Evolutionary conservation across 2,113 vertebrate genomes (phyloP).

Genomic region (Pristiophorus japonicus): DNA sequence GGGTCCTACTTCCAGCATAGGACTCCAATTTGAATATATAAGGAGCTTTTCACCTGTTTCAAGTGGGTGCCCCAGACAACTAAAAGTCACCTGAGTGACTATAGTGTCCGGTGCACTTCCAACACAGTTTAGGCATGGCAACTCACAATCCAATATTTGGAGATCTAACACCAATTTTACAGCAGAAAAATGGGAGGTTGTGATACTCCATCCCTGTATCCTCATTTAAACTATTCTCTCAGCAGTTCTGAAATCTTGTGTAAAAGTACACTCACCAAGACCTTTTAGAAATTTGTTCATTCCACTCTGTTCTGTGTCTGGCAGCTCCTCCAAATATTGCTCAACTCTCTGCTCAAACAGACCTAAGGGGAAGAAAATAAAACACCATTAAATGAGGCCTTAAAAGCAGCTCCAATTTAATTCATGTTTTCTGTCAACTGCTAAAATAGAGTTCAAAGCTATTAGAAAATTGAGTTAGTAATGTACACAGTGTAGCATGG

Average conservation of each 20-base stretch:
- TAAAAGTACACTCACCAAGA: conserved; percentile 69
- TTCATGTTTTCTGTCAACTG: not conserved
- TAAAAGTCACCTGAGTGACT: not conserved
- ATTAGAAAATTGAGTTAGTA: not conserved
- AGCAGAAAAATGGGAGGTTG: not conserved
- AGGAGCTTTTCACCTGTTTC: not conserved
- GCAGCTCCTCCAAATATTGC: conserved; percentile 93
- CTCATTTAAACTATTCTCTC: not conserved
- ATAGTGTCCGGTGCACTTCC: not conserved
- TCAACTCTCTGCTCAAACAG: conserved; percentile 94
- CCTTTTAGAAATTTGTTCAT: conserved; percentile 96
- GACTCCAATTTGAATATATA: not conserved
- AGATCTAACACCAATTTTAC: not conserved
- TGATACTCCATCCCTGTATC: not conserved
- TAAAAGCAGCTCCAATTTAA: not conserved
- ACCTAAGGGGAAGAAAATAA: conserved; percentile 56
- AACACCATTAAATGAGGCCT: not conserved
- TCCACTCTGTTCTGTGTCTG: conserved; percentile 93
- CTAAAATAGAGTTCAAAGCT: not conserved
- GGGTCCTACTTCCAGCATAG: not conserved
- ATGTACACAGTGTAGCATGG: too few relatives aligned
- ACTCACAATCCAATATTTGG: not conserved
- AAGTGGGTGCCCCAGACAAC: not conserved
- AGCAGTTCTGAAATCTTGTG: not conserved
- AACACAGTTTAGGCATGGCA: not conserved